Base-by-base conservation (phyloP, 2,797 vertebrate genomes). In the Girardinus metallicus region DNA sequence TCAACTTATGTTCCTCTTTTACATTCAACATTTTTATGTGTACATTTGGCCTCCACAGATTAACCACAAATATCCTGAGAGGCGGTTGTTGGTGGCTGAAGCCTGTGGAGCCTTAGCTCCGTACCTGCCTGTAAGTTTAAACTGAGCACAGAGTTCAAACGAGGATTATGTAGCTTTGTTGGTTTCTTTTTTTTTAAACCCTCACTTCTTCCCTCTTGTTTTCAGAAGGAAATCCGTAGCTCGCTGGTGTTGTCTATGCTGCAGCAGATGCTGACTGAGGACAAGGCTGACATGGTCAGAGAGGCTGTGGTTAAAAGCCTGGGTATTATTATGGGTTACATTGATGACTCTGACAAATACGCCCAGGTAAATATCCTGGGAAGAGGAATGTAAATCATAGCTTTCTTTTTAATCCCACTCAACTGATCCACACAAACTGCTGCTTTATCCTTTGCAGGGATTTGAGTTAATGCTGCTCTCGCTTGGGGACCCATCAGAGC, bases 31-130 rank as follows among this genome's bases (percentile, higher is more conserved):
- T 53, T 79, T 80, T 66, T 74, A 62, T 29, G 66, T 74, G 76
- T 60, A 49, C 80, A 77, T 81, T 41, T 74, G 80, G 80, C 75
- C 72, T 81, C 79, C 83, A 43, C 91, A 99, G 99, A 99, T 99
- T 89, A 99, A 98, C 95, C 99, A 99, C 95, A 99, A 99, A 94
- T 99, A 99, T 92, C 98, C 99, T 80, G 99, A 99, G 94, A 96
- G 99, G 91, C 96, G 99, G 91, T 91, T 99, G 34, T 94, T 99
- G 84, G 99, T 99, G 91, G 99, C 99, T 26, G 99, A 99, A 90
- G 97, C 99, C 72, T 99, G 99, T 94, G 99, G 99, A 89, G 98
- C 98, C 36, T 91, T 99, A 90, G 98, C 98, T 86, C 98, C 99
- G 41, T 99, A 99, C 87, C 96, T 99, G 93, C 99, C 99, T 87